These are phyloP conservation scores for Ecliptopera silaceata DNA, from an alignment of 2,888 invertebrate genomes.

Conservation along the genomic window DNA sequence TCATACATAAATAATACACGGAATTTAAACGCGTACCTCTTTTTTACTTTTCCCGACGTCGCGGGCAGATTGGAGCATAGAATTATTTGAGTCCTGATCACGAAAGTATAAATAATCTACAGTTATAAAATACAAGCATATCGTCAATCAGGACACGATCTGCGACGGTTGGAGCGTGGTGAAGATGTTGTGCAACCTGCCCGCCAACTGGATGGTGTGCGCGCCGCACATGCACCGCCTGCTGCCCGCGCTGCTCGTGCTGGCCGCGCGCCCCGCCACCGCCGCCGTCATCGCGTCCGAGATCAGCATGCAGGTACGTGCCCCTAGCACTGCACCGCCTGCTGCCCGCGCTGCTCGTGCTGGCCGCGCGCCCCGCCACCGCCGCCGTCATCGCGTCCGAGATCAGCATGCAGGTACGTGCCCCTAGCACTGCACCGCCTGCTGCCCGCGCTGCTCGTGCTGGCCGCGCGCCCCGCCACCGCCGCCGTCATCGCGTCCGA, in stretches of 20 bases:
- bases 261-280: conserved; percentile 81
- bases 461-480: conserved; percentile 81
- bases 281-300: conserved; percentile 88
- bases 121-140: too few species aligned
- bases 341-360: conserved; percentile 90
- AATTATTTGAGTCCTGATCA: too few species aligned
- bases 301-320: conserved; percentile 86
- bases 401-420: conserved; percentile 86
- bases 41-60: too few species aligned
- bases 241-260: conserved; percentile 90
- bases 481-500: conserved; percentile 88
- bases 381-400: conserved; percentile 88
- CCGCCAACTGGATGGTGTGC: conserved; percentile 94
- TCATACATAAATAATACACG: too few species aligned
- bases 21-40: too few species aligned
- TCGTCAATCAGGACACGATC: conserved; percentile 62
- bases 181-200: conserved; percentile 92
- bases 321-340: conserved; percentile 87
- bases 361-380: conserved; percentile 81
- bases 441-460: conserved; percentile 90
- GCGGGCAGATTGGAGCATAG: too few species aligned
- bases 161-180: conserved; percentile 85
- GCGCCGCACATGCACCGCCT: conserved; percentile 86
- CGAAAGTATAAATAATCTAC: too few species aligned
- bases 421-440: conserved; percentile 87